Evolutionary conservation across 2,888 invertebrate species (phyloP), one percentile per base, ranked within the genome.

Genomic region (Buathra laborator): DNA sequence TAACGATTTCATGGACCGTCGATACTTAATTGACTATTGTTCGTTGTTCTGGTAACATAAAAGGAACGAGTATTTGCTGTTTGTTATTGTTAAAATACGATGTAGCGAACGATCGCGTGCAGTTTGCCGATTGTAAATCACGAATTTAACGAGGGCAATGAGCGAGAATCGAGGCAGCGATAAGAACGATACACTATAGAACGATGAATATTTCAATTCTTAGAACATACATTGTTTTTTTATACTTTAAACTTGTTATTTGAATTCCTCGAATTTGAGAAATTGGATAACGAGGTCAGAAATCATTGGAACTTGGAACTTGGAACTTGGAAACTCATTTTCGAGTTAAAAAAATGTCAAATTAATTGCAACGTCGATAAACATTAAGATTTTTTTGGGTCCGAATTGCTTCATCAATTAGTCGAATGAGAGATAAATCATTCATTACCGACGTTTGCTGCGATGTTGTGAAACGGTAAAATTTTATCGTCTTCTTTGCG

Each of bases 61-160:
- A 67, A n/a, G 19, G 14, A 62, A 53, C 48, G 19, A 56, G 24
- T 44, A 66, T 76, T 32, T 53, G 12, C 19, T 12, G 24, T 56
- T 56, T 66, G n/a, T 77, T 64, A 48, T 71, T 19, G 29, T 75
- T 56, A 56, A 51, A 16, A 68, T 4, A 62, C 10, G 56, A 19
- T 56, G 10, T 19, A 4, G 12, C 24, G 56, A 56, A 19, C 56
- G 29, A 16, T 14, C n/a, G 2, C 16, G n/a, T 12, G 12, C 6
- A 14, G 24, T 67, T 64, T 64, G 32, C 29, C 7, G 74, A 67
- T 68, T 72, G 83, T 83, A 83, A 83, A 83, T 83, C 68, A 83
- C 14, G 2, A 70, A 64, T 32, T 62, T 43, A 74, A 74, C 72
- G 51, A 64, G 46, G 24, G 32, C 59, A 78, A 59, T 32, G 32